phyloP scores from a whole-genome alignment of 1,140 invertebrate species.

The Probaryconus sp. region DNA sequence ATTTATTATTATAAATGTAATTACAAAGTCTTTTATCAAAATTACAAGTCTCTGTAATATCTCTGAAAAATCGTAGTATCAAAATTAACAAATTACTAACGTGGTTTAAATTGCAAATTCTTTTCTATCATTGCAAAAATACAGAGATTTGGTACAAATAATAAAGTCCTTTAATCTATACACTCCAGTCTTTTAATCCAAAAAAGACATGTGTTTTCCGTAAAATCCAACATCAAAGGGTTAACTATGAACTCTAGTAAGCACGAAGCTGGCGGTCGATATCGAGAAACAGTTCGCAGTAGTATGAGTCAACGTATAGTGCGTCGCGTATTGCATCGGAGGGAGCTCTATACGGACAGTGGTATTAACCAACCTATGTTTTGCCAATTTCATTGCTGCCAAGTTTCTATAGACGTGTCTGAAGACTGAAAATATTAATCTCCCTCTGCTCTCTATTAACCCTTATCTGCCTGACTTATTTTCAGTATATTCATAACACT shows the following conservation, averaged over 20 bases:
- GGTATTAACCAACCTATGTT: conserved; percentile 32
- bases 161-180: conserved; percentile 26
- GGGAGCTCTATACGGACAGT: conserved; percentile 22
- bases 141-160: conserved; percentile 27
- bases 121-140: not conserved
- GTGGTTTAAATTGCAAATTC: not conserved
- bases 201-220: conserved; percentile 25
- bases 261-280: conserved; percentile 37
- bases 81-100: conserved; percentile 2
- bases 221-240: conserved; percentile 29
- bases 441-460: no score
- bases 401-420: not conserved
- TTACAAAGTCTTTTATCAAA: no score
- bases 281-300: conserved; percentile 47
- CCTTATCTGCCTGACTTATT: no score
- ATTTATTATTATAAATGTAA: no score
- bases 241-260: conserved; percentile 18
- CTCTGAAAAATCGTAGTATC: not conserved
- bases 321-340: conserved; percentile 7
- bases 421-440: no score
- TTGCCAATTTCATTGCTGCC: not conserved
- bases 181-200: conserved; percentile 23
- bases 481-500: no score
- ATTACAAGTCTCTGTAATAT: no score
- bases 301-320: conserved; percentile 23